phyloP scores from a whole-genome alignment of 2,797 vertebrate genomes.

The Xenops minutus region DNA sequence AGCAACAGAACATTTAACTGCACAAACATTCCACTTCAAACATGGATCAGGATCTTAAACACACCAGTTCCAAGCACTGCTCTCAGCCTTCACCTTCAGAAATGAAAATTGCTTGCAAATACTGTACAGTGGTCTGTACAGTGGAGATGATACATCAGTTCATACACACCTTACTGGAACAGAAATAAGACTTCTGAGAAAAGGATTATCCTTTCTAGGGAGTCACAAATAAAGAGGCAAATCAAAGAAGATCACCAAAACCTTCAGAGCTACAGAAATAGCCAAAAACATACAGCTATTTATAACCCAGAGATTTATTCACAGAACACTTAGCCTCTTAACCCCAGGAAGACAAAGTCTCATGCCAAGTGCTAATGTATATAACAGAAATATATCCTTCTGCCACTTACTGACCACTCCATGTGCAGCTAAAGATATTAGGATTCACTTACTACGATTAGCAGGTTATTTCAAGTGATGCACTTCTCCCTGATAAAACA shows the following conservation, averaged over 20 bases:
- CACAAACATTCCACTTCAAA: conserved; percentile 11
- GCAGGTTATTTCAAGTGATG: conserved; percentile 34
- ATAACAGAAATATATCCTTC: neutral
- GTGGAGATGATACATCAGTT: neutral
- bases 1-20: conserved; percentile 30
- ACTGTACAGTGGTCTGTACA: neutral
- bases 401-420: neutral
- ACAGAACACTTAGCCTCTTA: neutral
- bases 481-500: neutral
- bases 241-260: conserved; percentile 15
- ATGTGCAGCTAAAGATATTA: neutral
- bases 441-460: conserved; percentile 20
- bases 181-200: conserved; percentile 33
- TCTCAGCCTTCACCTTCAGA: neutral
- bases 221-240: neutral
- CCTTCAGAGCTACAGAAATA: neutral
- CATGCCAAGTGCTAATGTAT: neutral
- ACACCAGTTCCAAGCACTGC: neutral
- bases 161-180: neutral
- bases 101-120: neutral
- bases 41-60: neutral
- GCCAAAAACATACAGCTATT: conserved; percentile 1
- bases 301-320: neutral
- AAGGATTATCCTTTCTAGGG: neutral
- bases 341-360: neutral